Evolutionary conservation across 2,113 vertebrate species (phyloP).

Genomic region (Spizaetus ornatus): DNA sequence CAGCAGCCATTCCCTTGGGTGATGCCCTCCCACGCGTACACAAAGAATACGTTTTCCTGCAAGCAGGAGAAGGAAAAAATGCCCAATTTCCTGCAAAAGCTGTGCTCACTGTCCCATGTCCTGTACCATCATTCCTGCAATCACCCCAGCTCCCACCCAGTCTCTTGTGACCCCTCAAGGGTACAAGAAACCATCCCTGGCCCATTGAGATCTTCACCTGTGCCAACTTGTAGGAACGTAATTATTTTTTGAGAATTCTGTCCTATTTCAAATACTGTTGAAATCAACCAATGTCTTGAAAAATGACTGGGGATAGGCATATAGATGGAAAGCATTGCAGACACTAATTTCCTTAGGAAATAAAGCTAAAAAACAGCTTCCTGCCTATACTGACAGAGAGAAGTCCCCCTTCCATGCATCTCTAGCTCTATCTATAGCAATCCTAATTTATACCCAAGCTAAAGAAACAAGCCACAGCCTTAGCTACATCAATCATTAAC

Average conservation of each 20-base stretch:
- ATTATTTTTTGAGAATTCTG: not conserved
- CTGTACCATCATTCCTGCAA: not conserved
- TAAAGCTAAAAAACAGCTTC: not conserved
- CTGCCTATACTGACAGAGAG: not conserved
- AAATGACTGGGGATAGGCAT: not conserved
- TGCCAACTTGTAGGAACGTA: not conserved
- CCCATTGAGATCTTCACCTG: not conserved
- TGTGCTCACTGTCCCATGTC: not conserved
- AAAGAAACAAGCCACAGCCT: not conserved
- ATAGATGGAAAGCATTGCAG: not conserved
- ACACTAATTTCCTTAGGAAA: not conserved
- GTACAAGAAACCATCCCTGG: not conserved
- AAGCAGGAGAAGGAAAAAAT: not conserved
- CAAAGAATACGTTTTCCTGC: not conserved
- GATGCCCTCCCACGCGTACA: fast-evolving
- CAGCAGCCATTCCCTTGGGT: not conserved
- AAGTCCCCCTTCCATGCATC: not conserved
- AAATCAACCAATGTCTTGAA: not conserved
- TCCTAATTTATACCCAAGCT: not conserved
- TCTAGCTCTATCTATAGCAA: not conserved
- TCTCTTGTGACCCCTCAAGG: not conserved
- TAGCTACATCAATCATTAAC: constrained; percentile 25
- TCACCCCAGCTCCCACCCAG: not conserved
- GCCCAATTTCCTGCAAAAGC: not conserved
- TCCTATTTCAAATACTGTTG: not conserved